Conservation (phyloP, 1,140 invertebrate genomes). For the Maconellicoccus hirsutus region DNA sequence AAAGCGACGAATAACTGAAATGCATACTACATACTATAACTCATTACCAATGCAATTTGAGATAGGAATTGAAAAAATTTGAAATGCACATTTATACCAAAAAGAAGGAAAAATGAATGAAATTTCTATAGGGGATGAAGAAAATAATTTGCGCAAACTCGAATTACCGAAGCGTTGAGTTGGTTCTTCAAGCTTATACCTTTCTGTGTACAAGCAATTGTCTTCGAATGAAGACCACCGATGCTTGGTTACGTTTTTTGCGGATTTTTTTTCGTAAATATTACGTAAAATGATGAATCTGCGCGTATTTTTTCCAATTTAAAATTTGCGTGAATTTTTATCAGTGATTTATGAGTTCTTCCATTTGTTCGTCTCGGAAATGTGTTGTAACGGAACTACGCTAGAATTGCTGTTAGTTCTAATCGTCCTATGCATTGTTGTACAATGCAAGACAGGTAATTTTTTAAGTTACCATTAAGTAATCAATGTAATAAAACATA, state of each 20-base stretch:
- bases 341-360: not conserved
- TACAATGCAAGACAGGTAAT: conserved; percentile 1
- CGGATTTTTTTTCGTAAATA: not conserved
- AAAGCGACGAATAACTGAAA: no score
- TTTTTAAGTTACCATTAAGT: not conserved
- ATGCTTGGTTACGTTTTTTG: not conserved
- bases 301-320: not conserved
- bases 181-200: not conserved
- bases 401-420: conserved; percentile 1
- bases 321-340: not conserved
- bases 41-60: no score
- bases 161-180: conserved; percentile 1
- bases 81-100: not conserved
- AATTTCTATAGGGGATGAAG: not conserved
- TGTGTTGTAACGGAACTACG: conserved; percentile 6
- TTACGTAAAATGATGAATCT: not conserved
- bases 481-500: no score
- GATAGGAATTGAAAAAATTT: not conserved
- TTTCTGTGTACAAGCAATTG: not conserved
- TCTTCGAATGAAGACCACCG: not conserved
- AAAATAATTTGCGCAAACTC: not conserved
- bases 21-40: no score
- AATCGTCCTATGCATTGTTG: conserved; percentile 11
- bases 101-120: not conserved
- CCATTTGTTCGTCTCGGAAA: not conserved